These are phyloP conservation scores for Saccopteryx leptura DNA, from an alignment of 2,113 vertebrate genomes.

Conservation along the genomic window DNA sequence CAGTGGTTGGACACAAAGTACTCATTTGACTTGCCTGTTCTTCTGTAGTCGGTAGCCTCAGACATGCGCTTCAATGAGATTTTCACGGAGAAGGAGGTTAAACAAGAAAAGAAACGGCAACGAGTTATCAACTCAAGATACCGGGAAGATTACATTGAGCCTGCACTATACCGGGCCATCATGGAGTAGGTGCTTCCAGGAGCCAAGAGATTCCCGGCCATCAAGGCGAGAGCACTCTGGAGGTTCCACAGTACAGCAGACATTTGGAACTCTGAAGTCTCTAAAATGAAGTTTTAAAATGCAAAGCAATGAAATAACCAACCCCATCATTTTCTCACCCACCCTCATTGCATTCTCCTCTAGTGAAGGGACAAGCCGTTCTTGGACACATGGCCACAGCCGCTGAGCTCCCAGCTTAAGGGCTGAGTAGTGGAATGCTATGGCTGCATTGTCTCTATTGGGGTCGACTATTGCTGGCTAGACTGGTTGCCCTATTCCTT, in stretches of 20 bases:
- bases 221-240: conserved; percentile 78
- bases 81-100: conserved; percentile 95
- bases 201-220: conserved; percentile 65
- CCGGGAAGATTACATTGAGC: conserved; percentile 97
- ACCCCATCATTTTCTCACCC: conserved; percentile 72
- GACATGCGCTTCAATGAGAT: conserved; percentile 99
- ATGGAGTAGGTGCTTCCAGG: conserved; percentile 93
- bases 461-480: conserved; percentile 39
- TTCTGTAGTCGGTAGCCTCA: conserved; percentile 95
- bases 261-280: conserved; percentile 83
- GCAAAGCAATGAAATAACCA: conserved; percentile 84
- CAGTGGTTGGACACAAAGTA: neutral
- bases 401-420: neutral
- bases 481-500: conserved; percentile 45
- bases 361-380: conserved; percentile 66
- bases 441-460: conserved; percentile 9
- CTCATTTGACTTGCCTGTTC: conserved; percentile 64
- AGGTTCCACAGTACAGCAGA: conserved; percentile 87
- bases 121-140: conserved; percentile 98
- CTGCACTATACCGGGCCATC: conserved; percentile 96
- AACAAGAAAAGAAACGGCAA: conserved; percentile 96
- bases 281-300: conserved; percentile 78
- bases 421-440: conserved; percentile 66
- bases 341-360: conserved; percentile 48
- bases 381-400: conserved; percentile 57